Evolutionary conservation across 2,113 vertebrate genomes (phyloP).

Genomic region (Talpa occidentalis): DNA sequence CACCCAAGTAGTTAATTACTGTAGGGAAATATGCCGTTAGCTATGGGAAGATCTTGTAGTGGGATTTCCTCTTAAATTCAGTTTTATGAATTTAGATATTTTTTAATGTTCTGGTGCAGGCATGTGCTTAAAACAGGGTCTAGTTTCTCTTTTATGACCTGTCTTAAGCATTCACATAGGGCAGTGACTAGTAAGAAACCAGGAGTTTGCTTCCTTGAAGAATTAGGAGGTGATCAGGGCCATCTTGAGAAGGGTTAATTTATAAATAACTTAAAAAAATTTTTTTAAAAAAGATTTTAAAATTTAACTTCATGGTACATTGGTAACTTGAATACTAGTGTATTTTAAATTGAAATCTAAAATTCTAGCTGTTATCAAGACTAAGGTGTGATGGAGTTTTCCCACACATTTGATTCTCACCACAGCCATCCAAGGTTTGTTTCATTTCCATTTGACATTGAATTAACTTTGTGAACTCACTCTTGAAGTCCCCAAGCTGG

Average conservation of each 20-base stretch:
- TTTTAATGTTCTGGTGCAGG: slow-evolving; percentile 1
- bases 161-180: not conserved
- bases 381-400: not conserved
- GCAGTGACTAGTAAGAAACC: not conserved
- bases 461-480: not conserved
- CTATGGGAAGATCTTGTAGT: slow-evolving; percentile 29
- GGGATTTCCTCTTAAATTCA: not conserved
- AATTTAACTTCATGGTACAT: not conserved
- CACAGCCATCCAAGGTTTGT: not conserved
- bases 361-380: not conserved
- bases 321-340: slow-evolving; percentile 16
- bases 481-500: not conserved
- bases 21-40: not conserved
- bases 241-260: not conserved
- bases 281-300: slow-evolving; percentile 9
- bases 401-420: not conserved
- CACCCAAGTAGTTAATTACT: not conserved
- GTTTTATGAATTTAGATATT: not conserved
- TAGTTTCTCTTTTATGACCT: not conserved
- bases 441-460: not conserved
- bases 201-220: not conserved
- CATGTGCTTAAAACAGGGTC: not conserved
- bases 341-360: not conserved
- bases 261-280: not conserved
- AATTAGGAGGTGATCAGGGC: not conserved